Evolutionary conservation across 1,140 invertebrate species (phyloP), one percentile per base, ranked within the genome.

Genomic region (Drosophila guanche): DNA sequence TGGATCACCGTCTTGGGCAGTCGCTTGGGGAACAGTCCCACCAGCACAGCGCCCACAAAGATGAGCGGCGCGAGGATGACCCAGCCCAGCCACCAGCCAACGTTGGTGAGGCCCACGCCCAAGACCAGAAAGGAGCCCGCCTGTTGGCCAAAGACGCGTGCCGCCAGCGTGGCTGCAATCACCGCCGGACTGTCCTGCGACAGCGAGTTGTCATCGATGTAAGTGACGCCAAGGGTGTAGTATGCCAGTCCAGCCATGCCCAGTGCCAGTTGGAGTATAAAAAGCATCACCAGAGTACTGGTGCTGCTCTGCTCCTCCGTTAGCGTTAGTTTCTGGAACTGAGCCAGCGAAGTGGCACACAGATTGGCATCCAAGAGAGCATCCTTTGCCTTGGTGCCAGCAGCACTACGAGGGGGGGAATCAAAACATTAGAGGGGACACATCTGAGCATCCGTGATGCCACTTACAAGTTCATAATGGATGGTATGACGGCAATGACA

Each of bases 191-290:
- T 92, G 45, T 94, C 92, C 43, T 93, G 92, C 58, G 92, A 93
- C 52, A 93, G 92, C 0, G 94, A 93, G 73, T 95, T 95, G 70
- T 95, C 95, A 65, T 95, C 94, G 25, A 95, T 92, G 79, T 95
- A 95, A 2, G 94, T 93, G 14, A 95, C 91, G 2, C 94, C 95
- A 1, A 95, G 89, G 0, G 94, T 93, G 71, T 93, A 94, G 70
- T 94, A 95, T 0, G 94, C 92, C 42, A 95, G 91, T 14, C 93
- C 93, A 6, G 92, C 93, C 45, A 95, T 90, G 8, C 93, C 94
- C 46, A 92, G 91, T 2, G 94, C 76, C 59, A 95, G 88, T 80
- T 95, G 94, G 0, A 94, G 92, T 0, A 92, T 29, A 56, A 94
- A 93, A 0, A 95, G 76, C 48, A 95, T 76, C 7, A 88, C 79